Percentiles rank a stretch among this genome's conserved stretches.
phyloP scores from a whole-genome alignment of 1,140 invertebrate species.

The Drosophila guanche region DNA sequence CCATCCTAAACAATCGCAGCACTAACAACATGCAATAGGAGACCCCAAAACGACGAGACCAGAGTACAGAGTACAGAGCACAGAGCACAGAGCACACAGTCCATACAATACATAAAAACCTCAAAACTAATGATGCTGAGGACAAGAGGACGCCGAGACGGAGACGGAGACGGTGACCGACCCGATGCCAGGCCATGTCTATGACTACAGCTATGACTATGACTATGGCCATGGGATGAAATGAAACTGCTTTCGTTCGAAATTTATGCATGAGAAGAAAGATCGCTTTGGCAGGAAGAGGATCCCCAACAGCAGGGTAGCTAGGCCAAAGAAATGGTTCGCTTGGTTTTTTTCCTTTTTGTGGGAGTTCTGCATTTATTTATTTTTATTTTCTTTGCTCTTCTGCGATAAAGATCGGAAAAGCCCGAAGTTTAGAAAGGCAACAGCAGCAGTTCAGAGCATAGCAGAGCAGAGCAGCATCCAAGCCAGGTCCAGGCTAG shows the following conservation, averaged over 20 bases:
- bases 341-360: conserved; percentile 31
- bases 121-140: conserved; percentile 74
- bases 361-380: conserved; percentile 50
- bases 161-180: conserved; percentile 19
- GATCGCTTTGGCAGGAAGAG: conserved; percentile 38
- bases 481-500: conserved; percentile 43
- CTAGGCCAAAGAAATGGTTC: conserved; percentile 67
- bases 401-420: conserved; percentile 73
- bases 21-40: conserved; percentile 49
- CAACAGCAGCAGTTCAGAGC: conserved; percentile 43
- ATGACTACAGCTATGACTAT: not conserved
- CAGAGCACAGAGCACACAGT: too few relatives aligned
- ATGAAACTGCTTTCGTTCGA: conserved; percentile 56
- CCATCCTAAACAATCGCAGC: conserved; percentile 58
- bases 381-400: conserved; percentile 28
- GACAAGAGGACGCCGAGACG: conserved; percentile 7
- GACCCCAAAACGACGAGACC: not conserved
- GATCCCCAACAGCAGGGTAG: conserved; percentile 27
- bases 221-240: too few relatives aligned
- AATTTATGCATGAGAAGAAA: conserved; percentile 79
- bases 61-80: not conserved
- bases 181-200: not conserved
- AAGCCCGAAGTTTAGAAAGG: conserved; percentile 78
- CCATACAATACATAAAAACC: conserved; percentile 57
- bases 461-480: conserved; percentile 30